phyloP scores from a whole-genome alignment of 2,888 invertebrate species.

The Miltochrista miniata region DNA sequence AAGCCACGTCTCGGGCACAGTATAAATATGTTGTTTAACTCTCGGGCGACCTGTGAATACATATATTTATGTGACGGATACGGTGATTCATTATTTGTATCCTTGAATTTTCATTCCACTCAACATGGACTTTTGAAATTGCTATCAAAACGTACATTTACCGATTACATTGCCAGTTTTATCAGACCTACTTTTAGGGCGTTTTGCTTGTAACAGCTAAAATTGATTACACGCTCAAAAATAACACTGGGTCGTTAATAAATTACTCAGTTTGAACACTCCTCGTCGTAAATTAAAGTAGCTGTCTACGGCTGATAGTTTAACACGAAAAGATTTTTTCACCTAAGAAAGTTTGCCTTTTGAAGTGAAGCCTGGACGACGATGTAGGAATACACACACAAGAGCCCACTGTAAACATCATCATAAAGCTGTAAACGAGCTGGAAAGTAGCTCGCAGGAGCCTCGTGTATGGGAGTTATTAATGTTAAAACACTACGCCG shows the following conservation, averaged over 20 bases:
- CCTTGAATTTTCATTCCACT: no score
- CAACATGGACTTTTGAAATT: no score
- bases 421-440: slow-evolving; percentile 64
- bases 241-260: slow-evolving; percentile 3
- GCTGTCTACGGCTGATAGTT: slow-evolving; percentile 23
- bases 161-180: neutral
- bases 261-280: slow-evolving; percentile 10
- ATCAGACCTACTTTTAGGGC: neutral
- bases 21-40: no score
- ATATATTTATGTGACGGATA: no score
- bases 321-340: slow-evolving; percentile 27
- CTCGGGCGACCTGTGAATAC: no score
- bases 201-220: slow-evolving; percentile 4
- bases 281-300: slow-evolving; percentile 26
- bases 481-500: slow-evolving; percentile 72
- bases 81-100: no score
- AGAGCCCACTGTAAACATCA: slow-evolving; percentile 68
- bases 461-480: slow-evolving; percentile 71
- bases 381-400: slow-evolving; percentile 30
- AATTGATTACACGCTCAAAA: slow-evolving; percentile 9
- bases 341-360: slow-evolving; percentile 53
- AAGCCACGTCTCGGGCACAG: no score
- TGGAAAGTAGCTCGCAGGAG: slow-evolving; percentile 54
- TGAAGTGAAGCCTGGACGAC: slow-evolving; percentile 42
- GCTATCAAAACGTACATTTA: neutral